A percentile compares a stretch with the other conserved stretches of the same genome.
Evolutionary conservation across 2,888 invertebrate genomes (phyloP).

Genomic region (Cremastobaeus sp.): DNA sequence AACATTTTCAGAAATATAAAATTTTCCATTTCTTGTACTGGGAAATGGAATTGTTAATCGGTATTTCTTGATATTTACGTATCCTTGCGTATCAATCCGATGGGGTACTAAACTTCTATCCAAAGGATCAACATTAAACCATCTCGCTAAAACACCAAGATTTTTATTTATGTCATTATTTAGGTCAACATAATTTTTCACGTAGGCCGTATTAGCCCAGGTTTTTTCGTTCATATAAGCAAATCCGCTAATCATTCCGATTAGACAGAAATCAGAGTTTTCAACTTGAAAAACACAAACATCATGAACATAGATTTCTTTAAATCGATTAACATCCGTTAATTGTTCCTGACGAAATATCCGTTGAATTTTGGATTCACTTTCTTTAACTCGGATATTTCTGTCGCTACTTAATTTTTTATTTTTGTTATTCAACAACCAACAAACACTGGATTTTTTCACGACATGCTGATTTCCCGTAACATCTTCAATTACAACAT

Average conservation of each 20-base stretch:
- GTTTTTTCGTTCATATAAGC: neutral
- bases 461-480: neutral
- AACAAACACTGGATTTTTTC: constrained; percentile 2
- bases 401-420: too few relatives aligned
- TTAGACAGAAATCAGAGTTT: neutral
- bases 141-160: neutral
- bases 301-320: neutral
- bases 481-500: neutral
- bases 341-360: too few relatives aligned
- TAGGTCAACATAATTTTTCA: neutral
- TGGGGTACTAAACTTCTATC: neutral
- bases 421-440: too few relatives aligned
- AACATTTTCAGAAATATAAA: neutral
- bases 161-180: neutral
- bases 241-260: neutral
- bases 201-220: neutral
- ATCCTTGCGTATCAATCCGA: neutral
- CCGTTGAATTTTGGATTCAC: too few relatives aligned
- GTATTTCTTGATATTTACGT: neutral
- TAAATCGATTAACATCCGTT: too few relatives aligned
- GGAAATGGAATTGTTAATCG: neutral
- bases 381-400: too few relatives aligned
- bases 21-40: neutral
- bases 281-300: neutral
- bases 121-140: neutral